Conservation (phyloP, 2,113 vertebrate genomes). For the Sebastes schlegelii region DNA sequence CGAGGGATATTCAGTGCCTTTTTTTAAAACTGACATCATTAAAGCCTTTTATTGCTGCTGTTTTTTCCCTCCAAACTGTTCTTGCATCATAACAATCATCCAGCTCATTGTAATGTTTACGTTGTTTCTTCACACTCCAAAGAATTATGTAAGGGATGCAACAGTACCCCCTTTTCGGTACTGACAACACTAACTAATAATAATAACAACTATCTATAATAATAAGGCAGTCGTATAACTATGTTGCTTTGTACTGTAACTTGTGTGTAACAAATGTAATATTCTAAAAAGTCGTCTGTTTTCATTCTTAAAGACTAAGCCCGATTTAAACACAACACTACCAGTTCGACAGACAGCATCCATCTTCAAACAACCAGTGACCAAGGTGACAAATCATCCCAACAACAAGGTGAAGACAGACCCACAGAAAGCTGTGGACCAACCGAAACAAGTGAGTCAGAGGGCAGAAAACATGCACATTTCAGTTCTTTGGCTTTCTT, state of each 20-base stretch:
- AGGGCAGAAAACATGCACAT: neutral
- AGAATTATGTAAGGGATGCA: neutral
- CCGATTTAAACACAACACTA: slow-evolving; percentile 95
- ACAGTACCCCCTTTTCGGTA: neutral
- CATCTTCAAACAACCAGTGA: slow-evolving; percentile 98
- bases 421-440: slow-evolving; percentile 95
- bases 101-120: neutral
- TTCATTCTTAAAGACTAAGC: slow-evolving; percentile 82
- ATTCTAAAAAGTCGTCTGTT: neutral
- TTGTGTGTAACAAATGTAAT: neutral
- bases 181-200: neutral
- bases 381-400: slow-evolving; percentile 98
- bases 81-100: neutral
- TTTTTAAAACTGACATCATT: slow-evolving; percentile 1
- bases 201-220: no score
- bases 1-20: neutral
- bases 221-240: neutral
- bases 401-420: slow-evolving; percentile 98
- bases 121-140: neutral
- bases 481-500: neutral
- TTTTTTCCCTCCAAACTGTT: neutral
- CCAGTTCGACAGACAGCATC: slow-evolving; percentile 96
- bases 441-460: slow-evolving; percentile 91
- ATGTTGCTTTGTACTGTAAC: neutral
- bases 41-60: slow-evolving; percentile 5